phyloP scores from a whole-genome alignment of 1,140 invertebrate genomes.

The Triops longicaudatus region DNA sequence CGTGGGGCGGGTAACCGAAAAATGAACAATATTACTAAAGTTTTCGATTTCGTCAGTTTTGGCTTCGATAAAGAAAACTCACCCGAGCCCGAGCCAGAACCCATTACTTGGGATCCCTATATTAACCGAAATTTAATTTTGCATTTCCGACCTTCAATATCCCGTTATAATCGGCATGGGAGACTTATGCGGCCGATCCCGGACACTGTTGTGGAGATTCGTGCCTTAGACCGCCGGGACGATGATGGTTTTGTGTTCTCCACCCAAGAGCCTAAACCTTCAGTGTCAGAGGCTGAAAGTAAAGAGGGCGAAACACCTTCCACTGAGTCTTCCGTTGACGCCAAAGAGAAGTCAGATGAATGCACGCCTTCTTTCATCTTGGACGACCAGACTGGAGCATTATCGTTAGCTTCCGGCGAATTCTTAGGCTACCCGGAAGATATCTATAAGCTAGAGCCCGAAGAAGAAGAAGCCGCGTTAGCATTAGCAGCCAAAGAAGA shows the following conservation, averaged over 20 bases:
- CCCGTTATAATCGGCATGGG: conserved; percentile 18
- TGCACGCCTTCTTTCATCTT: conserved; percentile 15
- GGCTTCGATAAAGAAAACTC: background rate
- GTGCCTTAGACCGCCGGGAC: conserved; percentile 22
- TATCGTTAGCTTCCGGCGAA: conserved; percentile 21
- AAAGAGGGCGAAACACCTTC: background rate
- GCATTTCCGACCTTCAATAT: conserved; percentile 20
- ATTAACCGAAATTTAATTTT: conserved; percentile 23
- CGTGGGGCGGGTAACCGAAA: conserved; percentile 3
- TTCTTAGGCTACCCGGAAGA: conserved; percentile 26
- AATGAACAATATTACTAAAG: background rate
- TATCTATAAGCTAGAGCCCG: conserved; percentile 20
- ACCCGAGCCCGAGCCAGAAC: background rate
- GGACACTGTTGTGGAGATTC: conserved; percentile 24
- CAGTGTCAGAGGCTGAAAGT: background rate
- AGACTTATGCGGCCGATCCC: conserved; percentile 19
- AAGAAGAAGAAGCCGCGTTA: conserved; percentile 21
- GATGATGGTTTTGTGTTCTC: background rate
- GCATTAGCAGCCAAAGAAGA: conserved; percentile 17
- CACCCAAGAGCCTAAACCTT: background rate
- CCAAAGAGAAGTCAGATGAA: background rate
- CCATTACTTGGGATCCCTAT: conserved; percentile 22
- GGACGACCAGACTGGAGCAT: conserved; percentile 25
- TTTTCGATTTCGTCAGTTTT: background rate
- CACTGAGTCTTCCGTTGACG: background rate